Evolutionary conservation across 2,113 vertebrate species (phyloP), one percentile per base, ranked within the genome.

Genomic region (Cervus canadensis): DNA sequence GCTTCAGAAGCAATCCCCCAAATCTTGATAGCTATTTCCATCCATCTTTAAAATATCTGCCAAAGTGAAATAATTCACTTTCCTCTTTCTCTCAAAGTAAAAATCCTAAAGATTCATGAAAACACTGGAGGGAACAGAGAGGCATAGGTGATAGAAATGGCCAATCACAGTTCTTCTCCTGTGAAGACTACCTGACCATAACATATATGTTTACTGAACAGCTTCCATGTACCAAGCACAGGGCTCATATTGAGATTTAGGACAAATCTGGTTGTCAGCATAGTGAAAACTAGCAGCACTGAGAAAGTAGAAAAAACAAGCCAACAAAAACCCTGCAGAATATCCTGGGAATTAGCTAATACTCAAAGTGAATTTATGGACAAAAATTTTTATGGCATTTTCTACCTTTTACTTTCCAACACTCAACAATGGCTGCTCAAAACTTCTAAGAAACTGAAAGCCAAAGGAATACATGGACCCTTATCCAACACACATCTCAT

Each of bases 51-150:
- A 54, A 91, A 57, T 60, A 59, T 45, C 25, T 93, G 17, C 7
- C 33, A 82, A 90, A 81, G 52, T 97, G 45, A 92, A 95, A 86
- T 78, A 86, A 89, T 48, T 89, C 33, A 54, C 85, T 87, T 91
- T 60, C 62, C 30, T 89, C 76, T 87, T 81, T 91, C 60, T 93
- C 43, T 87, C 40, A 62, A 85, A 89, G 81, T 82, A 30, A 94
- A 97, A 96, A 45, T 76, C 40, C 26, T 91, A 36, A 85, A 60
- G 43, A 86, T 91, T 60, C 83, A 48, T 60, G 15, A 62, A 93
- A 82, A 84, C 52, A 59, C 13, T 59, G 89, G 54, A 81, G 91
- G 23, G 30, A 94, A 91, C 2, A 91, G 40, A 88, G 28, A 95
- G 11, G 33, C 28, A 92, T 0, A 84, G 23, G 52, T 48, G 62